Conservation (phyloP, 2,797 vertebrate genomes). For the Heterohyrax brucei region DNA sequence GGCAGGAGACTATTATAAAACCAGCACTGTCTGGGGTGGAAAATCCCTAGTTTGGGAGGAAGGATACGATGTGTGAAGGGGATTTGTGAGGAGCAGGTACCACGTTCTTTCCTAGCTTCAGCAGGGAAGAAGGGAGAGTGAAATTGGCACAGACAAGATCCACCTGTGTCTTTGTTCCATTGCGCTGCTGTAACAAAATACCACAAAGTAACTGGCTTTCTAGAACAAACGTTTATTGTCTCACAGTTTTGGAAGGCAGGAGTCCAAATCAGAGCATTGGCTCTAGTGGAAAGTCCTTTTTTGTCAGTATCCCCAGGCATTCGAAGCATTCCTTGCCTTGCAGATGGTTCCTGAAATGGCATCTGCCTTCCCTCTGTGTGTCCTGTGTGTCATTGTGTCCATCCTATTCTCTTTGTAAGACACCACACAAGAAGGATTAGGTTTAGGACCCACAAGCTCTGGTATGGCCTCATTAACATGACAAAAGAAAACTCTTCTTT, state of each 20-base stretch:
- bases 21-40: neutral
- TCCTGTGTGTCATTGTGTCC: neutral
- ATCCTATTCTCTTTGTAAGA: neutral
- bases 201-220: neutral
- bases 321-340: neutral
- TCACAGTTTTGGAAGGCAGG: neutral
- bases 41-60: slow-evolving; percentile 28
- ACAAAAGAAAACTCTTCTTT: neutral
- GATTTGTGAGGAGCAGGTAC: slow-evolving; percentile 28
- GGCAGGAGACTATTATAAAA: slow-evolving; percentile 79
- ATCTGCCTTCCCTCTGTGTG: neutral
- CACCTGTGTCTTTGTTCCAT: neutral
- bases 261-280: neutral
- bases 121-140: slow-evolving; percentile 33
- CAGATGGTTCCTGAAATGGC: neutral
- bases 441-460: neutral
- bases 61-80: neutral
- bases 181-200: neutral
- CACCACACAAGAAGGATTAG: neutral
- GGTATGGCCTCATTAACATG: neutral
- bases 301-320: neutral
- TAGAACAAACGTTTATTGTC: neutral
- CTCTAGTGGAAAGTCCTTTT: neutral
- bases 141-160: slow-evolving; percentile 39
- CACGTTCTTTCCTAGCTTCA: slow-evolving; percentile 38